Base-by-base conservation (phyloP, 2,888 invertebrate species). In the Acholoe squamosa region DNA sequence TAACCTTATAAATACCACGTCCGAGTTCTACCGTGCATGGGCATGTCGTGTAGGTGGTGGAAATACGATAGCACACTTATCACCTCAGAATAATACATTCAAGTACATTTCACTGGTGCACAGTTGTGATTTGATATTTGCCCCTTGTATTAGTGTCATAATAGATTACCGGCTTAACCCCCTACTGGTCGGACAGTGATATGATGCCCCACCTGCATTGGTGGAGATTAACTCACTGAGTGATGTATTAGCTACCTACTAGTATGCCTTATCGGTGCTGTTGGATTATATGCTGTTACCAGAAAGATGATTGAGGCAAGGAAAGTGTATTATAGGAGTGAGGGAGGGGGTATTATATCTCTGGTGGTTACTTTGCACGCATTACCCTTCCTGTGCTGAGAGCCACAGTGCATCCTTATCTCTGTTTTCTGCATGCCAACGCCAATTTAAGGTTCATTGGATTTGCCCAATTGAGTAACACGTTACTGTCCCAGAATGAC, bases 101-200 rank as follows among this genome's bases (percentile, higher is more conserved):
- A n/a, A 61, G 25, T 19, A n/a, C n/a, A 61, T 61, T 61, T n/a
- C 54, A n/a, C n/a, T 61, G 61, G 61, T 14, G 61, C n/a, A 19
- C 61, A 61, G 61, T 19, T n/a, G 25, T 61, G 61, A 61, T 61
- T 61, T 14, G 61, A 19, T 61, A 61, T 61, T 61, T 61, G 61
- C 61, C n/a, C 22, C 61, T n/a, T 61, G 61, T n/a, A 19, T 61
- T 61, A 61, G 61, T 61, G 61, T 61, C 61, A 61, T 61, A 61
- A 61, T 61, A 61, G 61, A 61, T 61, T 61, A 61, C 22, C 3
- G 61, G 61, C 19, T 61, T 61, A n/a, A 3, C 61, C 61, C 19
- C 61, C 61, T 14, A 22, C 1, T 19, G 61, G 61, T 19, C 19
- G 61, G 61, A 19, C 61, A n/a, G 61, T n/a, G 61, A 22, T 61